Evolutionary conservation across 1,140 invertebrate species (phyloP).

Genomic region (Drosophila seguyi): DNA sequence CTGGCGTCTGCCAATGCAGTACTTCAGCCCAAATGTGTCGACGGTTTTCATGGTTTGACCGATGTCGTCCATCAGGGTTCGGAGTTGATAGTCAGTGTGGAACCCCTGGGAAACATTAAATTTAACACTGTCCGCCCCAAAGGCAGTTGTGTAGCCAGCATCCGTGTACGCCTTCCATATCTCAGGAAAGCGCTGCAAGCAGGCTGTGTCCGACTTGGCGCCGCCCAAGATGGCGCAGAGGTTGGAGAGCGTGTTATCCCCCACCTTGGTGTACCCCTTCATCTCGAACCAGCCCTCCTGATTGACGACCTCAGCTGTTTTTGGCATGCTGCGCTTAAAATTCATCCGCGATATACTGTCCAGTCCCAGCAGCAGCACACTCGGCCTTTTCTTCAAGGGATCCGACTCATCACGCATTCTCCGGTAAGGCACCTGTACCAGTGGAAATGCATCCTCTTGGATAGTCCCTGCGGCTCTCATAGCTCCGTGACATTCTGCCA

Average conservation of each 20-base stretch:
- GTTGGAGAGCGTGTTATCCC: constrained; percentile 20
- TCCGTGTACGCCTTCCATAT: constrained; percentile 76
- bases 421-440: constrained; percentile 24
- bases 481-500: constrained; percentile 38
- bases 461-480: not conserved
- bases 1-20: constrained; percentile 87
- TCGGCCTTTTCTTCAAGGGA: constrained; percentile 12
- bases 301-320: constrained; percentile 35
- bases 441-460: constrained; percentile 48
- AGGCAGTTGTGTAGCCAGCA: constrained; percentile 90
- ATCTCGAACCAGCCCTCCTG: constrained; percentile 55
- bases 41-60: constrained; percentile 56
- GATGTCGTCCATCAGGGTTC: constrained; percentile 90
- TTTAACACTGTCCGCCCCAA: constrained; percentile 90
- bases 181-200: constrained; percentile 6
- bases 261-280: constrained; percentile 65
- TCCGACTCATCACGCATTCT: not conserved
- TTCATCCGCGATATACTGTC: constrained; percentile 74
- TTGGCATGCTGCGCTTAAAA: constrained; percentile 75
- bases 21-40: constrained; percentile 8
- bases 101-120: constrained; percentile 79
- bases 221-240: constrained; percentile 40
- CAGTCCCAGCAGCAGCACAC: constrained; percentile 60
- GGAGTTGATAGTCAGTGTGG: constrained; percentile 92
- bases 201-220: not conserved